Evolutionary conservation across 2,797 vertebrate genomes (phyloP), one percentile per base, ranked within the genome.

Genomic region (Oreortyx pictus): DNA sequence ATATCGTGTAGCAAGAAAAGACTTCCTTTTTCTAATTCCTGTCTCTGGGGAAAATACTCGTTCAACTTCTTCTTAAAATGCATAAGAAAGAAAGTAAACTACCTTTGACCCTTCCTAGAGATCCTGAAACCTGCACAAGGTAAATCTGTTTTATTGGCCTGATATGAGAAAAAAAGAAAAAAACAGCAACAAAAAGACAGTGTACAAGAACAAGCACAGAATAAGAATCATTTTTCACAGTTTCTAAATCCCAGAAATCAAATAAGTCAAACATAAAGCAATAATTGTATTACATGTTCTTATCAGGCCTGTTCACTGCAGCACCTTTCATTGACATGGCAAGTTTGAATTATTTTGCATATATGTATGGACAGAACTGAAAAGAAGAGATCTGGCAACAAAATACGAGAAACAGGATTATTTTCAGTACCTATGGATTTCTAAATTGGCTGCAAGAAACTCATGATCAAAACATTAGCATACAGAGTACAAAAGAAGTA

Each of bases 381-480:
- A 85, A 70, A 57, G 29, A 82, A 56, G 6, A 65, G 9, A 65
- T 11, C 0, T 74, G 37, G 0, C 24, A 87, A 79, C 4, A 90
- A 60, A 79, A 64, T 8, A 31, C 5, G 6, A 54, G 31, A 39
- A 46, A 9, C 2, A 50, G 0, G 0, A 0, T 7, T 52, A 65
- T 52, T 19, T 61, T 25, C 41, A 71, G 7, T 29, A 61, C 7
- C 37, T 13, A 7, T 13, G 77, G 33, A 57, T 78, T 87, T 86
- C 73, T 7, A 43, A 64, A 83, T 0, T 29, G 27, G 7, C 13
- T 82, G 27, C 35, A 81, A 68, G 64, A 87, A 71, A 8, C 15
- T 54, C 17, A 50, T 43, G 20, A 62, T 46, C 24, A 88, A 74
- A 76, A 62, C 23, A 33, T 0, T 27, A 7, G 16, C 59, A 77